These are phyloP conservation scores for Anarhynchus alexandrinus DNA, from an alignment of 2,113 vertebrate genomes.

Conservation along the genomic window DNA sequence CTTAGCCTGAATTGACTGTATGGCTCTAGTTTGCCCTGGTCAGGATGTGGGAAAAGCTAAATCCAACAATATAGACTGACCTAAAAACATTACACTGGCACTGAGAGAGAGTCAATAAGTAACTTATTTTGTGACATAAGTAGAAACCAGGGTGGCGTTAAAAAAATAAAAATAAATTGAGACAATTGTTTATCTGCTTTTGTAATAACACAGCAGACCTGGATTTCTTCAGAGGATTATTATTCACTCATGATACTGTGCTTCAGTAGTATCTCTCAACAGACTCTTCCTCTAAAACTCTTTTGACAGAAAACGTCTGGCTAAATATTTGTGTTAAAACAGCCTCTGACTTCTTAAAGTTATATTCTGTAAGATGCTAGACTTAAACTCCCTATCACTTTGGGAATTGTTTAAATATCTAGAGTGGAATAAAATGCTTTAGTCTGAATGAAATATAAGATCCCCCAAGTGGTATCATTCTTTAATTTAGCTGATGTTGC, in stretches of 20 bases:
- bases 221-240: background rate
- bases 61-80: background rate
- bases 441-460: background rate
- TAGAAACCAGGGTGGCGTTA: background rate
- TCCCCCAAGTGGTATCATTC: background rate
- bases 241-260: background rate
- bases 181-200: background rate
- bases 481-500: background rate
- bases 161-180: background rate
- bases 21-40: background rate
- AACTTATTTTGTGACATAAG: background rate
- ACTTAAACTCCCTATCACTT: background rate
- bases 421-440: background rate
- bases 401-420: background rate
- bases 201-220: background rate
- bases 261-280: background rate
- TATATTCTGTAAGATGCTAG: background rate
- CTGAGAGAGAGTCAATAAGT: background rate
- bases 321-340: background rate
- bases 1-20: background rate
- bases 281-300: background rate
- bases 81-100: background rate
- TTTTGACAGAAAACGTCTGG: background rate
- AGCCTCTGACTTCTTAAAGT: background rate
- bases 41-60: conserved; percentile 47